Evolutionary conservation across 2,797 vertebrate species (phyloP).

Genomic region (Aselliscus stoliczkanus): DNA sequence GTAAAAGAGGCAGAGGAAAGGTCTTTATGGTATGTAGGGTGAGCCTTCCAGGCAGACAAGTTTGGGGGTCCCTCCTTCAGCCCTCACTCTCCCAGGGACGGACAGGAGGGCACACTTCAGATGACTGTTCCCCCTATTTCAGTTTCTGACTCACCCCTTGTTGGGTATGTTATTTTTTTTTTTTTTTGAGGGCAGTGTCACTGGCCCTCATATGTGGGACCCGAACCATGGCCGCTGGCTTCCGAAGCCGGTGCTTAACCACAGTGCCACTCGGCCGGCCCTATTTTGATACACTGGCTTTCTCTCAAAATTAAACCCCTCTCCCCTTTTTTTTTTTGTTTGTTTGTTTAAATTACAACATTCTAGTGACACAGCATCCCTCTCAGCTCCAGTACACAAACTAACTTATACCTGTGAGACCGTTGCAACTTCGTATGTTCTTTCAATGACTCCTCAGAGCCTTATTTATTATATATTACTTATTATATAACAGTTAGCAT

Average conservation of each 20-base stretch:
- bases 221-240: too few relatives aligned
- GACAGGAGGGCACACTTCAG: background rate
- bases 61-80: background rate
- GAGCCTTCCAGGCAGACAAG: background rate
- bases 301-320: background rate
- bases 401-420: background rate
- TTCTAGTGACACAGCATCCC: background rate
- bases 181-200: too few relatives aligned
- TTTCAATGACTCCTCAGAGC: background rate
- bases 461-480: background rate
- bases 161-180: background rate
- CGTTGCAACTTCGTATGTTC: background rate
- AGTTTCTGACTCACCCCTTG: background rate
- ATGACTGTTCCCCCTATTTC: background rate
- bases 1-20: background rate
- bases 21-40: background rate
- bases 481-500: background rate
- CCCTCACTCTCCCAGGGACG: background rate
- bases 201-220: too few relatives aligned
- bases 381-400: background rate
- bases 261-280: too few relatives aligned
- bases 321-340: background rate
- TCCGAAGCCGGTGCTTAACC: too few relatives aligned
- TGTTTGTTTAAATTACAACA: slow-evolving; percentile 25
- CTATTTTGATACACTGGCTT: slow-evolving; percentile 43